Percentiles rank a stretch among this genome's conserved stretches.
Evolutionary conservation across 2,888 invertebrate species (phyloP).

Genomic region (Caenorhabditis sulstoni): DNA sequence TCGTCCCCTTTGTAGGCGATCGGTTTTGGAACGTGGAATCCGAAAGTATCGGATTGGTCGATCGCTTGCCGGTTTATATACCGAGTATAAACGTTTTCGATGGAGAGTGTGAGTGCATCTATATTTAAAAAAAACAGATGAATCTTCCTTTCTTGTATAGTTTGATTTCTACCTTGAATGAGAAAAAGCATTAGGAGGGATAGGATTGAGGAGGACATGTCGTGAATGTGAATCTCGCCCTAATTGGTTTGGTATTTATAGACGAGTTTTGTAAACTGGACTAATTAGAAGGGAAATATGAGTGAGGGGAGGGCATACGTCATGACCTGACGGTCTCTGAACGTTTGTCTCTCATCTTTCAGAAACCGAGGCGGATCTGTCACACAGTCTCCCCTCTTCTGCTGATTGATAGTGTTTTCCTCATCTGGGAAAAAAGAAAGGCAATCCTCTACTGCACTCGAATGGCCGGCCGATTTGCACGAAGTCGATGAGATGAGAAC

Average conservation of each 20-base stretch:
- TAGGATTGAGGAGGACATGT: constrained; percentile 22
- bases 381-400: constrained; percentile 24
- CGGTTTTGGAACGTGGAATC: constrained; percentile 66
- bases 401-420: constrained; percentile 52
- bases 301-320: constrained; percentile 49
- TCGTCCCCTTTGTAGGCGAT: constrained; percentile 71
- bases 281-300: constrained; percentile 60
- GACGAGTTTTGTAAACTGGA: constrained; percentile 61
- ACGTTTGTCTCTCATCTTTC: constrained; percentile 60
- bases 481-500: neutral
- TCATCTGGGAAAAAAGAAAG: constrained; percentile 36
- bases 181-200: constrained; percentile 15
- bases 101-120: constrained; percentile 24
- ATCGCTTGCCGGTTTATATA: constrained; percentile 43
- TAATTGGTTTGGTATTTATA: constrained; percentile 56
- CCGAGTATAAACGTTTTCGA: constrained; percentile 48
- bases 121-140: constrained; percentile 5
- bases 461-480: neutral
- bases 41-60: constrained; percentile 54
- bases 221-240: constrained; percentile 53
- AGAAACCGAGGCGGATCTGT: constrained; percentile 54
- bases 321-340: constrained; percentile 64
- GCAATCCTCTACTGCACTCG: neutral
- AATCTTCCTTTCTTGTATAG: neutral
- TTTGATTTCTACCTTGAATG: constrained; percentile 21